phyloP scores from a whole-genome alignment of 2,113 vertebrate genomes.

The Tympanuchus pallidicinctus region DNA sequence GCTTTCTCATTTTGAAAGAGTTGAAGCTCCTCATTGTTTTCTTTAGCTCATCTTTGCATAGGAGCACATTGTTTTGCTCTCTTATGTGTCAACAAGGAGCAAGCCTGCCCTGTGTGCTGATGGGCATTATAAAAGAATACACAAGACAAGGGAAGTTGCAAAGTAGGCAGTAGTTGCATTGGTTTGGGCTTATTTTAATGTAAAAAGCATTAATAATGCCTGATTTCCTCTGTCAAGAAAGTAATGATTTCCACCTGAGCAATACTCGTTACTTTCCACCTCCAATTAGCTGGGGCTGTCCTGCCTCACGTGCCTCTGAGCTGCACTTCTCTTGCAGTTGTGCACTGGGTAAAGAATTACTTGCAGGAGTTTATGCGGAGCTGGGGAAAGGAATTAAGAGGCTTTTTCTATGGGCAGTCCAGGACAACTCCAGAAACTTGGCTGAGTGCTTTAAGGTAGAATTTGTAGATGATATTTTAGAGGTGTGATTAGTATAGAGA shows the following conservation, averaged over 20 bases:
- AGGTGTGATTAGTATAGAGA: background rate
- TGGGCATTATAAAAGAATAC: background rate
- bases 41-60: background rate
- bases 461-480: too few species aligned
- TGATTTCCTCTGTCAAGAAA: rapidly evolving
- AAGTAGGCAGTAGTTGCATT: background rate
- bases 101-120: background rate
- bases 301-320: background rate
- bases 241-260: background rate
- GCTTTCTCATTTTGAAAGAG: background rate
- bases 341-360: background rate
- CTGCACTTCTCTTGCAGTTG: background rate
- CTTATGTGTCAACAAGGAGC: background rate
- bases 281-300: background rate
- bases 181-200: background rate
- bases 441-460: background rate
- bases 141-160: background rate
- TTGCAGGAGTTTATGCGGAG: background rate
- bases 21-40: background rate
- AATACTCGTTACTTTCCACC: too few species aligned
- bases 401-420: background rate
- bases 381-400: background rate
- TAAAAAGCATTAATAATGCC: background rate
- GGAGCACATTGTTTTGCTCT: background rate
- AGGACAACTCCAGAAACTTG: background rate